Base-by-base conservation (phyloP, 2,888 invertebrate genomes). In the Cryptophagus acutangulus region DNA sequence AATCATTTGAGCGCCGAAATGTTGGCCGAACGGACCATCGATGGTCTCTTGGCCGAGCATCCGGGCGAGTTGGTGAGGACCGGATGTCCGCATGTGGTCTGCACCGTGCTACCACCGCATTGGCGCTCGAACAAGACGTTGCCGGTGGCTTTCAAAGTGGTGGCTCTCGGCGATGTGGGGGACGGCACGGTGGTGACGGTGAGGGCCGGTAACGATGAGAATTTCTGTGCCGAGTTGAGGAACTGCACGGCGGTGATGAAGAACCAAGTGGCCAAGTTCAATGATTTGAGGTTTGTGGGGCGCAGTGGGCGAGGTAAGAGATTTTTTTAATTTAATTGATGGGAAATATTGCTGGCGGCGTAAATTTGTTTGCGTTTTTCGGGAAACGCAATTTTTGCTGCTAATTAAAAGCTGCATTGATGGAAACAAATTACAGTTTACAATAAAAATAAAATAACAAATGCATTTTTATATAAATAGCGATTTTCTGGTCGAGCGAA, bases 91-190 rank as follows among this genome's bases (percentile, higher is more conserved):
- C 88, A 94, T 69, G 85, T 97, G 61, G 88, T 96, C 49, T 97
- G 96, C 71, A 92, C 95, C 24, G 88, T 89, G 30, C 72, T 97
- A 57, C 97, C 97, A 44, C 83, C 86, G 1, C 97, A 97, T 69
- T 97, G 97, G 96, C 78, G 97, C 52, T 93, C 94, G 38, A 99
- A 99, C 73, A 99, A 99, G 75, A 95, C 96, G 2, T 76, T 99
- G 46, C 97, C 97, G 33, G 85, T 91, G 44, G 93, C 95, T 38
- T 99, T 99, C 74, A 94, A 94, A 71, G 94, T 96, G 60, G 88
- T 95, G 40, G 89, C 94, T 2, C 73, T 96, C 38, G 92, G 94
- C 6, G 95, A 95, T 58, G 85, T 97, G 13, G 86, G 87, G 56
- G 96, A 99, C 67, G 96, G 96, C 1, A 99, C 97, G 20, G 76